Evolutionary conservation across 2,113 vertebrate genomes (phyloP).

Genomic region (Larimichthys crocea): DNA sequence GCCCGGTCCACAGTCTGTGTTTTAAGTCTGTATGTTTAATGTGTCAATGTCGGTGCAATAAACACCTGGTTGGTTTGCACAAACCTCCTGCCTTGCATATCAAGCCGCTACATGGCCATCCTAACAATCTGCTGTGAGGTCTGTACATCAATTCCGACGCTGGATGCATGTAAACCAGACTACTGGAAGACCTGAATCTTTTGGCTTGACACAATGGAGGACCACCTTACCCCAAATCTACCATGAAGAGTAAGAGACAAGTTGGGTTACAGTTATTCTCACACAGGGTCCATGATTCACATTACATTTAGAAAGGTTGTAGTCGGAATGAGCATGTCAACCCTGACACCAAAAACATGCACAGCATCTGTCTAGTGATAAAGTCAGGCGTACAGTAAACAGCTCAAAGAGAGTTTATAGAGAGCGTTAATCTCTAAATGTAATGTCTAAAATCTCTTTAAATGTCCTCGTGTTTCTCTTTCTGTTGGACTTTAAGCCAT

Average conservation of each 20-base stretch:
- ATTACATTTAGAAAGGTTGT: constrained; percentile 5
- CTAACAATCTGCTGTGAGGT: no score
- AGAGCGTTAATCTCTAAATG: background rate
- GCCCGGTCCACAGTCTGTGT: no score
- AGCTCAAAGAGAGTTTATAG: background rate
- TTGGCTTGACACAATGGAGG: background rate
- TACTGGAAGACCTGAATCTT: background rate
- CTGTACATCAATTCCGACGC: constrained; percentile 15
- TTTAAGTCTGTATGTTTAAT: no score
- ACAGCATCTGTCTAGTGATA: background rate
- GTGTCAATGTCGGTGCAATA: no score
- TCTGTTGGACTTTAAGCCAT: background rate
- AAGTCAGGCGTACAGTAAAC: background rate
- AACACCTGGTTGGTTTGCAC: no score
- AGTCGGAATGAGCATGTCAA: constrained; percentile 1
- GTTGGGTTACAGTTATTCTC: background rate
- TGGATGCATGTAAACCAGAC: background rate
- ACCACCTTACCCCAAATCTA: background rate
- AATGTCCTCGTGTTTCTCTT: background rate
- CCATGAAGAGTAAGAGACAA: background rate
- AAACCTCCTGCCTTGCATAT: no score
- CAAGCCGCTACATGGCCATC: no score
- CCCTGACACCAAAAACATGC: background rate
- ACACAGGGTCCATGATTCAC: background rate
- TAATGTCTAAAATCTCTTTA: background rate